Evolutionary conservation across 2,888 invertebrate species (phyloP).

Genomic region (Synergus umbraculus): DNA sequence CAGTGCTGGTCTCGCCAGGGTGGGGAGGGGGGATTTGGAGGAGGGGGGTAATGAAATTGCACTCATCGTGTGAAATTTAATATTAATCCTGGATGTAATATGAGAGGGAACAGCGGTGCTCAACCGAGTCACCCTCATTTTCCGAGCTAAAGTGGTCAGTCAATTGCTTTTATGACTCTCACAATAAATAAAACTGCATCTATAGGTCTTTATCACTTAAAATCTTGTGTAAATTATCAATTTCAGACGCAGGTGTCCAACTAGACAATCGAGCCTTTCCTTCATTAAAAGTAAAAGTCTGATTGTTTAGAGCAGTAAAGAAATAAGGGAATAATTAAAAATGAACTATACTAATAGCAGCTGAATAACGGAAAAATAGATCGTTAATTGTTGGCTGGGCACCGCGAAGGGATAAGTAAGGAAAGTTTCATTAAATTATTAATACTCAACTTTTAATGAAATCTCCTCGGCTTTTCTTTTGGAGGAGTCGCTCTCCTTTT

Average conservation of each 20-base stretch:
- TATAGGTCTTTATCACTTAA: neutral
- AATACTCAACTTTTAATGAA: constrained; percentile 71
- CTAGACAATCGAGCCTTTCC: too few relatives aligned
- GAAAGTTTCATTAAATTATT: constrained; percentile 67
- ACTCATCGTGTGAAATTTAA: constrained; percentile 75
- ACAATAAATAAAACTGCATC: neutral
- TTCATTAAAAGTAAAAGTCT: too few relatives aligned
- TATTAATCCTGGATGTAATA: constrained; percentile 74
- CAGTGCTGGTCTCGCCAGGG: constrained; percentile 51
- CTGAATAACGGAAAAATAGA: neutral
- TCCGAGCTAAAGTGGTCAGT: constrained; percentile 4
- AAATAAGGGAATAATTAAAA: too few relatives aligned
- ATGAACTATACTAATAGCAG: neutral
- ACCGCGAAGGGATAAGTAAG: constrained; percentile 59
- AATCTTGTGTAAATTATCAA: neutral
- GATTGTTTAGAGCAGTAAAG: too few relatives aligned
- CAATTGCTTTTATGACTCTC: constrained; percentile 19
- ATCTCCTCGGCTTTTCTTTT: constrained; percentile 62
- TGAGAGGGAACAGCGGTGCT: constrained; percentile 68
- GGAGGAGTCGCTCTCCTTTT: neutral
- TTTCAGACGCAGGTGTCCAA: neutral
- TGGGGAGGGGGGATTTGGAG: constrained; percentile 39
- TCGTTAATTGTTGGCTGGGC: constrained; percentile 54
- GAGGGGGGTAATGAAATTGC: constrained; percentile 72
- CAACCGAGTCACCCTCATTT: constrained; percentile 56